phyloP scores from a whole-genome alignment of 1,140 invertebrate genomes.

The Drosophila pachea region DNA sequence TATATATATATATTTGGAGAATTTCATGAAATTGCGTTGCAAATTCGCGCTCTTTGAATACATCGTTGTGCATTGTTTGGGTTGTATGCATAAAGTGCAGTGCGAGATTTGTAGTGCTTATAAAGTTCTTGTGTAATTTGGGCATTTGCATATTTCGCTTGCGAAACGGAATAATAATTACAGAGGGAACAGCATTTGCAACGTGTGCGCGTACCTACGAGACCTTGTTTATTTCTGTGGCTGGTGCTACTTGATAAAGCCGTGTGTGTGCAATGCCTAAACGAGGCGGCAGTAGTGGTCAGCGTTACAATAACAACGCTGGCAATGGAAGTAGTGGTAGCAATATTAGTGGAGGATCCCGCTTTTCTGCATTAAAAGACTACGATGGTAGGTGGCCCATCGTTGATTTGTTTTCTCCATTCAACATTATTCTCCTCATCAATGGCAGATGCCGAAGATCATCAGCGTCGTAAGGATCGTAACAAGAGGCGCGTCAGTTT shows the following conservation, averaged over 20 bases:
- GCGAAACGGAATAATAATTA: conserved; percentile 7
- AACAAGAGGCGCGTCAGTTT: conserved; percentile 75
- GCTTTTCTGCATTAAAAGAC: conserved; percentile 59
- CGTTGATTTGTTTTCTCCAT: background rate
- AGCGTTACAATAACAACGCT: conserved; percentile 55
- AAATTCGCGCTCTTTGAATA: conserved; percentile 17
- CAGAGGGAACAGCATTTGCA: conserved; percentile 21
- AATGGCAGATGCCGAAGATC: conserved; percentile 44
- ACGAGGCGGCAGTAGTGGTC: conserved; percentile 49
- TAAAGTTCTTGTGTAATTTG: background rate
- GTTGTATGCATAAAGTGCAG: background rate
- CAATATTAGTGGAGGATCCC: conserved; percentile 50
- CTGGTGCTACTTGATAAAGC: background rate
- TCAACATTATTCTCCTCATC: background rate
- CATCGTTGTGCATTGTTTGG: background rate
- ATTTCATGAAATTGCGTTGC: conserved; percentile 59
- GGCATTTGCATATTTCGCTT: background rate
- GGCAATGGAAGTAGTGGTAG: conserved; percentile 43
- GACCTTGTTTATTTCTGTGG: conserved; percentile 12
- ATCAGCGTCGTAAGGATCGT: conserved; percentile 63
- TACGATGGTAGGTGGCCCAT: conserved; percentile 52
- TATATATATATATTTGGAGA: background rate
- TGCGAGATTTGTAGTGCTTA: background rate
- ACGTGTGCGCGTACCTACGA: conserved; percentile 17
- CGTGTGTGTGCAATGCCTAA: conserved; percentile 57